Conservation (phyloP, 2,797 vertebrate species). For the Clarias fuscus region DNA sequence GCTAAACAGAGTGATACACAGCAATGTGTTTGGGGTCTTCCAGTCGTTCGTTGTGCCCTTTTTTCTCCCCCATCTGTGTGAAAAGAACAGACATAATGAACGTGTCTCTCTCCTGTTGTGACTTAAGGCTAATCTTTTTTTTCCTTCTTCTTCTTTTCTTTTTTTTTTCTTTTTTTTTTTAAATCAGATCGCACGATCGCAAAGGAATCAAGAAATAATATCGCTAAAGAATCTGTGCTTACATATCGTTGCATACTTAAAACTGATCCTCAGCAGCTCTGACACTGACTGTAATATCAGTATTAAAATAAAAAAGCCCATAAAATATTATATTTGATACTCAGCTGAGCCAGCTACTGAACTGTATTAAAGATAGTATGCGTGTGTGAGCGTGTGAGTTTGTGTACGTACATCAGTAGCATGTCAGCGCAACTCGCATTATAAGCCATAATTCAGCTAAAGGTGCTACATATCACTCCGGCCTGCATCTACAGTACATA, state of each 20-base stretch:
- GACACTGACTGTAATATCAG: conserved; percentile 5
- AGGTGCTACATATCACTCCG: conserved; percentile 34
- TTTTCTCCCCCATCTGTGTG: conserved; percentile 11
- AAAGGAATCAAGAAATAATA: not conserved
- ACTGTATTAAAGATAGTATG: not conserved
- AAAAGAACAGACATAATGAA: not conserved
- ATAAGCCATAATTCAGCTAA: conserved; percentile 50
- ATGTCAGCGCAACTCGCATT: conserved; percentile 29
- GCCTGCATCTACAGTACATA: not conserved
- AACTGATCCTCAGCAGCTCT: conserved; percentile 1
- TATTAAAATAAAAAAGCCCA: not conserved
- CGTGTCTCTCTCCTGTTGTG: not conserved
- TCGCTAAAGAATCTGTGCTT: not conserved
- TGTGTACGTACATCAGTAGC: conserved; percentile 7
- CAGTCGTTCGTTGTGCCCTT: conserved; percentile 44
- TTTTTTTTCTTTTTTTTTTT: too few relatives aligned
- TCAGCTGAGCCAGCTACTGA: conserved; percentile 24
- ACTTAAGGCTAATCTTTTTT: not conserved
- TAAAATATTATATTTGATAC: not conserved
- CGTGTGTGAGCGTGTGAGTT: not conserved
- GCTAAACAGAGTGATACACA: conserved; percentile 40
- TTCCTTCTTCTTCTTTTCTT: too few relatives aligned
- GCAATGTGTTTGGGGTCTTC: conserved; percentile 57
- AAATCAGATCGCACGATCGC: not conserved
- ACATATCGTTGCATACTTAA: not conserved